Evolutionary conservation across 2,113 vertebrate genomes (phyloP).

Genomic region (Sporophila hypoxantha): DNA sequence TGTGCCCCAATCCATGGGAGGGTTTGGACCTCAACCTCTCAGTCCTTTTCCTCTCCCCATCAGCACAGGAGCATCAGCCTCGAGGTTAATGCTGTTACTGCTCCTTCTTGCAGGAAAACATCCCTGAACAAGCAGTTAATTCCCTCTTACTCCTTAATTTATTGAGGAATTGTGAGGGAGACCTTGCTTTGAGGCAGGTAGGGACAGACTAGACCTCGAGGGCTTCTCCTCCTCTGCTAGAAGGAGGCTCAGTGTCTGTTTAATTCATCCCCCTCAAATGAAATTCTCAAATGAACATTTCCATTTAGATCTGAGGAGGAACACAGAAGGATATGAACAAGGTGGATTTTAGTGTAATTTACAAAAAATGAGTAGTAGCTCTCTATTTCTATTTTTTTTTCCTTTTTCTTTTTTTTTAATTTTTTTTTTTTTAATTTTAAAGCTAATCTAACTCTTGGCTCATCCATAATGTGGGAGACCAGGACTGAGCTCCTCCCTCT

Average conservation of each 20-base stretch:
- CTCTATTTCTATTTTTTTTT: not conserved
- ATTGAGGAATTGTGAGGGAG: not conserved
- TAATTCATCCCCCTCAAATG: not conserved
- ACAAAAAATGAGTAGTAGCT: not conserved
- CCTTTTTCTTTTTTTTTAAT: too few relatives aligned
- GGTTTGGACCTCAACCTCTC: not conserved
- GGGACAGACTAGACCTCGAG: not conserved
- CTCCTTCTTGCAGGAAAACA: not conserved
- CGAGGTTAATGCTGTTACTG: not conserved
- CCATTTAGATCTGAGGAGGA: not conserved
- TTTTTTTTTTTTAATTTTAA: not conserved
- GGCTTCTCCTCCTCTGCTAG: not conserved
- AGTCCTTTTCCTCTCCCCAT: not conserved
- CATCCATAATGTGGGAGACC: not conserved
- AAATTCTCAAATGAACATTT: not conserved
- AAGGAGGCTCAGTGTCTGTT: not conserved
- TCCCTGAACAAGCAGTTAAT: not conserved
- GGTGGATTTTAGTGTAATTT: not conserved
- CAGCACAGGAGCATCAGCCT: not conserved
- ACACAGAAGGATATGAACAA: not conserved
- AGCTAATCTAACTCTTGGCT: not conserved
- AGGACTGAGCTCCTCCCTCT: not conserved
- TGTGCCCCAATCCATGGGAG: rapidly evolving
- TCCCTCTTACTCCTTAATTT: not conserved
- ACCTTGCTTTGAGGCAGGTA: not conserved